Conservation (phyloP, 1,140 invertebrate genomes). For the Triops longicaudatus region DNA sequence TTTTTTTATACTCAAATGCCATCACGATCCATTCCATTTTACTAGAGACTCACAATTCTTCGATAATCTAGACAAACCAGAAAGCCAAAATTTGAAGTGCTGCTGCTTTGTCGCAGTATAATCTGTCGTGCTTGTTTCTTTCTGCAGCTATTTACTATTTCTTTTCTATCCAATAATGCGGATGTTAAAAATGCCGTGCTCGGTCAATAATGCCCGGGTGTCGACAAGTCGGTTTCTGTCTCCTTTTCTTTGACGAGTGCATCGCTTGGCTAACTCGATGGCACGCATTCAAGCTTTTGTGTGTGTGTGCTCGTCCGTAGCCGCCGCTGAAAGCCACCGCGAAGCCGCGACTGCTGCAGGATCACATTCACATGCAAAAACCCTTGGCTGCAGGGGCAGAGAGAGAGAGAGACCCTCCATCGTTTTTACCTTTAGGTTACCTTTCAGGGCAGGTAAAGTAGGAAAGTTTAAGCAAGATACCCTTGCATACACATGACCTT, state of each 20-base stretch:
- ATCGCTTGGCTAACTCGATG: conserved; percentile 7
- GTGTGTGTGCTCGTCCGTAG: neutral
- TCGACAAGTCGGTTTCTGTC: conserved; percentile 1
- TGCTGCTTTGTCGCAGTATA: neutral
- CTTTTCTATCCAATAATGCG: neutral
- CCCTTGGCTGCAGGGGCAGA: neutral
- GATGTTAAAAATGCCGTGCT: neutral
- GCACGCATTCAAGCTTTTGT: conserved; percentile 14
- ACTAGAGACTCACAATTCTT: neutral
- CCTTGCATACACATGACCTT: conserved; percentile 7
- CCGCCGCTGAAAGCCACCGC: conserved; percentile 9
- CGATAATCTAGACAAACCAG: neutral
- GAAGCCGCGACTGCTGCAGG: conserved; percentile 5
- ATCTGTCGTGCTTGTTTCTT: neutral
- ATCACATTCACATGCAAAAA: conserved; percentile 15
- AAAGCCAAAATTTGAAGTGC: neutral
- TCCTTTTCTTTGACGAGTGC: conserved; percentile 1
- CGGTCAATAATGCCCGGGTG: conserved; percentile 6
- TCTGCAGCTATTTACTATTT: neutral
- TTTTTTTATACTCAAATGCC: neutral
- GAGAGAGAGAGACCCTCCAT: neutral
- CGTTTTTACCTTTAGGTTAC: neutral
- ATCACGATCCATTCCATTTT: neutral
- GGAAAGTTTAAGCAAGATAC: neutral
- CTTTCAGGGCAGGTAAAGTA: conserved; percentile 3